Conservation (phyloP, 2,113 vertebrate species). For the Cinclus cinclus region DNA sequence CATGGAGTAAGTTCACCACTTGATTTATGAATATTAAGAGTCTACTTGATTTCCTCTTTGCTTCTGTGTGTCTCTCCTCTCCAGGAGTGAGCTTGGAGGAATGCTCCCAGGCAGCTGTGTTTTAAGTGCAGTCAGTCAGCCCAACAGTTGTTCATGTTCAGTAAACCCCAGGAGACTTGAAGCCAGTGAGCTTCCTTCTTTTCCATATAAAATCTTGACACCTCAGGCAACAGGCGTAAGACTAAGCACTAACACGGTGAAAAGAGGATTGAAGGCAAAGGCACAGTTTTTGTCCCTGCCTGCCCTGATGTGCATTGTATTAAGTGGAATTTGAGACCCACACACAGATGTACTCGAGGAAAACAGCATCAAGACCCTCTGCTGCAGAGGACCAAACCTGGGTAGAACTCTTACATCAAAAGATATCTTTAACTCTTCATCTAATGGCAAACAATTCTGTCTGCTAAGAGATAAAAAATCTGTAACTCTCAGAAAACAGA, state of each 20-base stretch:
- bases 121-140: slow-evolving; percentile 23
- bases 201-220: slow-evolving; percentile 9
- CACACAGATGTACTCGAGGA: neutral
- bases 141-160: neutral
- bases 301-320: neutral
- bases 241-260: neutral
- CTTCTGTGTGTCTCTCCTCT: neutral
- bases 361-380: neutral
- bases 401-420: neutral
- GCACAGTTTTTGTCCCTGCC: neutral
- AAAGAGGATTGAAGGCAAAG: slow-evolving; percentile 2
- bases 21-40: slow-evolving; percentile 37
- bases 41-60: neutral
- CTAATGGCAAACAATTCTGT: neutral
- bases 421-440: neutral
- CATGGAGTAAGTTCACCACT: slow-evolving; percentile 24
- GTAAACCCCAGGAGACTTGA: neutral
- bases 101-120: neutral
- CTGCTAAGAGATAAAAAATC: neutral
- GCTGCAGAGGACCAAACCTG: neutral
- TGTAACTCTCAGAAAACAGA: neutral
- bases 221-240: neutral
- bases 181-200: slow-evolving; percentile 7
- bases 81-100: neutral
- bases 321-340: neutral